phyloP scores from a whole-genome alignment of 2,797 vertebrate genomes.

The Gallirallus australis region DNA sequence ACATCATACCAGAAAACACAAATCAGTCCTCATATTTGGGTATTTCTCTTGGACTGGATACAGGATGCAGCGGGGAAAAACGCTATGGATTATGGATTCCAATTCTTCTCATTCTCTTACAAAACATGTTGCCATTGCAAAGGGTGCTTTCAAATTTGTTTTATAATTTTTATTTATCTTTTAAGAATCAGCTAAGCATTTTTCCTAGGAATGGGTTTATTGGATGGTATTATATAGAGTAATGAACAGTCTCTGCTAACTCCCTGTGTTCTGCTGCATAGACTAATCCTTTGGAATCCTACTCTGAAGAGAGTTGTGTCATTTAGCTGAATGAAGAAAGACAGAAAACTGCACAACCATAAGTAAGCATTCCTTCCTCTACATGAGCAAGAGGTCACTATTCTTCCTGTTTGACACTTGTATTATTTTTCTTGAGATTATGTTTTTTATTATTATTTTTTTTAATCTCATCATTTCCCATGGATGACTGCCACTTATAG shows the following conservation, averaged over 20 bases:
- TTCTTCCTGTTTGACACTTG: fast-evolving
- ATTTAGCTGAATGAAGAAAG: neutral
- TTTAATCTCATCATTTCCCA: neutral
- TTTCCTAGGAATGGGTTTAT: neutral
- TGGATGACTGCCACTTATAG: neutral
- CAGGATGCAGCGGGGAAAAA: neutral
- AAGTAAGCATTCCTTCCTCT: neutral
- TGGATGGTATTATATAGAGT: neutral
- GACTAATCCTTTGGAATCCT: neutral
- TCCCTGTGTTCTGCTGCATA: neutral
- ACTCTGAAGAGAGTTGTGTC: no score
- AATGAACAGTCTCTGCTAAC: neutral
- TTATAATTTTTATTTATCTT: neutral
- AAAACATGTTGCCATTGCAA: neutral
- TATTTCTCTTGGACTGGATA: neutral
- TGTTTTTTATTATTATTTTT: neutral
- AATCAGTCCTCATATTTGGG: neutral
- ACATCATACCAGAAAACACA: neutral
- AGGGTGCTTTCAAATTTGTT: neutral
- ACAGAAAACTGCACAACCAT: neutral
- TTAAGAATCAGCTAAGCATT: neutral
- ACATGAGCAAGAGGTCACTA: neutral
- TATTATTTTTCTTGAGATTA: neutral
- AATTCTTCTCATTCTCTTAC: neutral
- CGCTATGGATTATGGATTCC: neutral